Evolutionary conservation across 2,797 vertebrate genomes (phyloP).

Genomic region (Sebastes glaucus): DNA sequence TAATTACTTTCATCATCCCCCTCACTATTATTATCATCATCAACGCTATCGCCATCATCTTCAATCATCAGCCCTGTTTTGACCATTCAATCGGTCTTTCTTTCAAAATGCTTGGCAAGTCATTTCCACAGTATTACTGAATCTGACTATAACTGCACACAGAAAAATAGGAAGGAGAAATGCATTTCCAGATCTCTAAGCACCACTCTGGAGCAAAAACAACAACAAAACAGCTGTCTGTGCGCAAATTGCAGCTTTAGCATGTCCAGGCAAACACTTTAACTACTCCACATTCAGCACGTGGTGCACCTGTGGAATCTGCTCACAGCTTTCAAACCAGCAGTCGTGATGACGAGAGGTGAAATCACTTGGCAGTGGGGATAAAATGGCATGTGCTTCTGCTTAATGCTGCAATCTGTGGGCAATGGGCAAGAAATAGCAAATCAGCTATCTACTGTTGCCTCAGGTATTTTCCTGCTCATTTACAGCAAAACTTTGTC

Average conservation of each 20-base stretch:
- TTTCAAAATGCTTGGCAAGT: neutral
- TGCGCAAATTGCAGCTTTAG: slow-evolving; percentile 43
- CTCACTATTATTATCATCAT: slow-evolving; percentile 23
- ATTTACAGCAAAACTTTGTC: slow-evolving; percentile 39
- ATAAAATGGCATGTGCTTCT: slow-evolving; percentile 27
- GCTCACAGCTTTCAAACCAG: slow-evolving; percentile 31
- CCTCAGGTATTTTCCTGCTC: slow-evolving; percentile 31
- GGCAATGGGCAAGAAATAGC: slow-evolving; percentile 29
- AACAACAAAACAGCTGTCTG: slow-evolving; percentile 31
- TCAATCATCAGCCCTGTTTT: slow-evolving; percentile 36
- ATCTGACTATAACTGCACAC: neutral
- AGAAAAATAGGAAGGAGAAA: slow-evolving; percentile 6
- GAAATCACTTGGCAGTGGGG: slow-evolving; percentile 29
- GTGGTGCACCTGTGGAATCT: slow-evolving; percentile 45
- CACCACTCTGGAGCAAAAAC: slow-evolving; percentile 14
- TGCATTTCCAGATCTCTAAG: slow-evolving; percentile 9
- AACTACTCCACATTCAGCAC: slow-evolving; percentile 23
- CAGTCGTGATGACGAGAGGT: slow-evolving; percentile 5
- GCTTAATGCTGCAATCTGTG: slow-evolving; percentile 23
- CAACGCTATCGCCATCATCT: slow-evolving; percentile 18
- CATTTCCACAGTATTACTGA: slow-evolving; percentile 12
- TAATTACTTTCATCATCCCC: slow-evolving; percentile 46
- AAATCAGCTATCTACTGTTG: slow-evolving; percentile 40
- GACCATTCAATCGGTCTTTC: slow-evolving; percentile 21
- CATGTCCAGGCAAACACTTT: slow-evolving; percentile 18